Base-by-base conservation (phyloP, 1,140 invertebrate species). In the Tribolium castaneum region DNA sequence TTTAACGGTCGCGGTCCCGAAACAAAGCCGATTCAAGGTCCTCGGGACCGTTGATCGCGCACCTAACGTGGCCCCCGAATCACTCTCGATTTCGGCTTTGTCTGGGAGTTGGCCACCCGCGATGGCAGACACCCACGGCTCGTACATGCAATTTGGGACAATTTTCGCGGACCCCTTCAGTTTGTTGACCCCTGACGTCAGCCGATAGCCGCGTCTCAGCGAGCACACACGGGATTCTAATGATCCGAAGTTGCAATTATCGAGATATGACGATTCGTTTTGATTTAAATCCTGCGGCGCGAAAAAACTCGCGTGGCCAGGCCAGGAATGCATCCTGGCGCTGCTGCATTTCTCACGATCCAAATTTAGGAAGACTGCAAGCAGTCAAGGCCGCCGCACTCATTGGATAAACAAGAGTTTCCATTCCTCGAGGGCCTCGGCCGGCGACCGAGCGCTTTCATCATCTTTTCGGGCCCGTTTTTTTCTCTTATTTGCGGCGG, bases 281-380 rank as follows among this genome's bases (percentile, higher is more conserved):
- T 45, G 10, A 45, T 70, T 70, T 70, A 70, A 70, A 70, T 70
- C 54, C 7, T 14, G 7, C 19, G 56, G 34, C 5, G 39, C 39
- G 14, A 59, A 75, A 75, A 75, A 75, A 59, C 72, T 35, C 30
- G 78, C 50, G 19, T n/a, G 12, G 50, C 14, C 35, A 10, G 35
- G 30, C 62, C n/a, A 35, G 78, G 78, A 80, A 80, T 80, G 78
- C 78, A 70, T 54, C 75, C 75, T 73, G 75, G 78, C 70, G 75
- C 78, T 77, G 78, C 75, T 73, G 73, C 75, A 80, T 80, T 78
- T 80, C 78, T 80, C 78, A 80, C 78, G 78, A 80, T 76, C 78
- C 78, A 80, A 80, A 80, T 52, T 62, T 59, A 70, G 75, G 70
- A 54, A 56, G 54, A 66, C 50, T 77, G 50, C 78, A 76, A 71